These are phyloP conservation scores for Heliocidaris tuberculata DNA, from an alignment of 35 echinoderm and acorn worm species.

Conservation along the genomic window DNA sequence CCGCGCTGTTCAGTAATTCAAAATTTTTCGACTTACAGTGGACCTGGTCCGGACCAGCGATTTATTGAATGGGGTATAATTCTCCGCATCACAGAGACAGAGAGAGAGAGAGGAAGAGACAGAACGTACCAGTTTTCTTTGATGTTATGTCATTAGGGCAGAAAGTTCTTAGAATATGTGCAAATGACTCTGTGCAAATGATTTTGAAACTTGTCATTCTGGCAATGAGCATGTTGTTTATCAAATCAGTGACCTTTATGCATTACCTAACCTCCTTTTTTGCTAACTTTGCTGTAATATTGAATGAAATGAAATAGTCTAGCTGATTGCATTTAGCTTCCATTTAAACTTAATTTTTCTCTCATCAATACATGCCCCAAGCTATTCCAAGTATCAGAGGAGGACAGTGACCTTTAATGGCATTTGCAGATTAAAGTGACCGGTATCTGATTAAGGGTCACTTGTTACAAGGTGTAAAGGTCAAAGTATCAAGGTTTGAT, in stretches of 20 bases:
- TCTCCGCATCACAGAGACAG: background rate
- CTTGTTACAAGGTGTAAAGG: slow-evolving; percentile 10
- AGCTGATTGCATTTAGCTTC: background rate
- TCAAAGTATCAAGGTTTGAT: background rate
- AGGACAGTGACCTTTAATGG: slow-evolving; percentile 9
- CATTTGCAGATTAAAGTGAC: background rate
- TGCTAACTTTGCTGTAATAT: background rate
- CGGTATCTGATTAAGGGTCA: background rate
- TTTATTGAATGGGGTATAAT: no score
- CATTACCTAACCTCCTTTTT: background rate
- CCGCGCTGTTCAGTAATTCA: no score
- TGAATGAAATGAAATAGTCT: background rate
- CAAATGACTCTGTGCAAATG: background rate
- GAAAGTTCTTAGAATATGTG: background rate
- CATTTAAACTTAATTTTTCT: slow-evolving; percentile 12
- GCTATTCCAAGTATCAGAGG: background rate
- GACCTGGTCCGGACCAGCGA: no score
- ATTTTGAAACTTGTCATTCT: background rate
- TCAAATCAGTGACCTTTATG: background rate
- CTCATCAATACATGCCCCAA: background rate
- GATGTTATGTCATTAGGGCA: background rate
- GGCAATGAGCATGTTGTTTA: background rate
- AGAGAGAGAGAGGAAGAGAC: background rate
- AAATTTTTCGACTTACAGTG: no score
- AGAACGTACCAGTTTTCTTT: background rate